Evolutionary conservation across 1,140 invertebrate species (phyloP).

Genomic region (Pogonomyrmex californicus): DNA sequence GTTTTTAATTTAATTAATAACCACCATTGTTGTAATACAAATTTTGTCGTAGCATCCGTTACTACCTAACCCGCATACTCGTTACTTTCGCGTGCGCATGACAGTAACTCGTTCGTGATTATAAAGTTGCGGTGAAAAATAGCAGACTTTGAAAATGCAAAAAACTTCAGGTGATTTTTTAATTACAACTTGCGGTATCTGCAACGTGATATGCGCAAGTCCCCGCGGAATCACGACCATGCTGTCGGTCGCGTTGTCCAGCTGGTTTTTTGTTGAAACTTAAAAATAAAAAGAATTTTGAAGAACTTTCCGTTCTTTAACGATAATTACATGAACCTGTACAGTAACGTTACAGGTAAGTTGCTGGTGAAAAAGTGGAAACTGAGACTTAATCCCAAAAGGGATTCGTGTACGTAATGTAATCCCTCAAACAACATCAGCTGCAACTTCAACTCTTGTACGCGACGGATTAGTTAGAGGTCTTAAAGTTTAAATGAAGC

Average conservation of each 20-base stretch:
- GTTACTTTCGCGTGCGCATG: constrained; percentile 12
- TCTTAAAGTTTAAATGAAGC: constrained; percentile 67
- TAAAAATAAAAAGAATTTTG: constrained; percentile 15
- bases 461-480: constrained; percentile 49
- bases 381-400: constrained; percentile 42
- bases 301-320: constrained; percentile 22
- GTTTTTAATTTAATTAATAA: constrained; percentile 22
- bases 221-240: neutral
- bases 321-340: constrained; percentile 26
- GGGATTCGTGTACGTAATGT: constrained; percentile 40
- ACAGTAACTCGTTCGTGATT: constrained; percentile 44
- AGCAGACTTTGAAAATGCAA: constrained; percentile 7
- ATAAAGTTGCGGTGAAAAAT: constrained; percentile 50
- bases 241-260: neutral
- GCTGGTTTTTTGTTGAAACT: neutral
- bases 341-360: neutral
- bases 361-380: constrained; percentile 1
- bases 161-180: constrained; percentile 34
- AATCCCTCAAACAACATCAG: constrained; percentile 59
- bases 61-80: neutral
- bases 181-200: constrained; percentile 39
- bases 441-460: constrained; percentile 50
- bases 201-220: neutral
- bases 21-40: neutral
- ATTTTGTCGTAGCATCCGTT: constrained; percentile 27